Evolutionary conservation across 1,140 invertebrate species (phyloP), one percentile per base, ranked within the genome.

Genomic region (Lasioglossum baleicum): DNA sequence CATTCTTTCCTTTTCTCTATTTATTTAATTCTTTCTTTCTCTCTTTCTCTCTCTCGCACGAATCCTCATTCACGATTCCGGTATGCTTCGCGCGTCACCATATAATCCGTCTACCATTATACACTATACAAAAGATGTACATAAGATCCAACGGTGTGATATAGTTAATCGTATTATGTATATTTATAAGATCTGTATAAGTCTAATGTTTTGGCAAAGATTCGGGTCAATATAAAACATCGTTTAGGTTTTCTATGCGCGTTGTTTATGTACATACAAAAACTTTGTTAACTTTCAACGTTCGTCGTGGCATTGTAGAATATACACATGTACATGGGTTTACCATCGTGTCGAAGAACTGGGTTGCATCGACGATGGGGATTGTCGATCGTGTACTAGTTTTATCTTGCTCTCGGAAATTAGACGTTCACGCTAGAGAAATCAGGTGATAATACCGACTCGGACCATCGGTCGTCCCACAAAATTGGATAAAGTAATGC

Each of bases 101-200:
- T 82, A 77, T 26, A 72, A 83, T 80, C 75, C 70, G 48, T 83
- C 81, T 67, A 83, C 72, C 73, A 88, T 83, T 87, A 88, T 84
- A 89, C 87, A 86, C 88, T 88, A 88, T 90, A 89, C 88, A 89
- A 84, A 78, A 79, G 81, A 90, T 89, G 75, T 88, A 90, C 85
- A 87, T 72, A 87, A 84, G 81, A 87, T 86, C 83, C 86, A 89
- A 89, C 85, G 77, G 81, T 76, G 70, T 75, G 78, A 85, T 88
- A 87, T 88, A 89, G 35, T 84, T 84, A 60, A 81, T 58, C 74
- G 70, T 80, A n/a, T 8, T 58, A 80, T 85, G 60, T 86, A 82
- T 80, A 79, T 83, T 77, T 88, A 87, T 87, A 82, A 81, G 64
- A 70, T 81, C 53, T 81, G 66, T 88, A 85, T 83, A 87, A 15